A percentile compares a stretch with the other conserved stretches of the same genome.
Evolutionary conservation across 2,113 vertebrate species (phyloP).

Genomic region (Cyprinodon variegatus): DNA sequence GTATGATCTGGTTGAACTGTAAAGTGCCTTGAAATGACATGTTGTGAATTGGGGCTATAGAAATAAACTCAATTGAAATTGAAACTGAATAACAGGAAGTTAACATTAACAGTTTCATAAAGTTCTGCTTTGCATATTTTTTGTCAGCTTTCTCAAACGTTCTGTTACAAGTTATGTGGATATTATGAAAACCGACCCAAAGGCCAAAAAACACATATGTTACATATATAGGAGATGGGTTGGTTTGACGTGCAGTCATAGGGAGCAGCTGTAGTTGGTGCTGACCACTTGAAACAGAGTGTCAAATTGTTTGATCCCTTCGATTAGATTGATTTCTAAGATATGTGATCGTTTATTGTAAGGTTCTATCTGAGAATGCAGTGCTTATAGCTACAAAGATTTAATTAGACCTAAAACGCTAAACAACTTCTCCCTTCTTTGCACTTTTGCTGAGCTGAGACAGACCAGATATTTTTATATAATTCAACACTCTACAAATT

Average conservation of each 20-base stretch:
- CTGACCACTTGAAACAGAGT: neutral
- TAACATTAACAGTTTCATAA: neutral
- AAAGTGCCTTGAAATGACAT: too few species aligned
- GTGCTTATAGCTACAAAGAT: neutral
- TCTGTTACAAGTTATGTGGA: neutral
- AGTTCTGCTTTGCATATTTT: neutral
- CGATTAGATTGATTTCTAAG: neutral
- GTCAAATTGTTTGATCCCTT: neutral
- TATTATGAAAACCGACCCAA: neutral
- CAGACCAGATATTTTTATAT: too few species aligned
- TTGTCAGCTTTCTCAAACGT: neutral
- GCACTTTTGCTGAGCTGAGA: neutral
- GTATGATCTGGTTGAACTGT: too few species aligned
- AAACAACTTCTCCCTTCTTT: neutral
- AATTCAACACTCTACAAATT: too few species aligned
- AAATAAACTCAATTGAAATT: too few species aligned
- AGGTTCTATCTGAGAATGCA: neutral
- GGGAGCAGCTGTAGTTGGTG: neutral
- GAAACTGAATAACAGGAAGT: neutral
- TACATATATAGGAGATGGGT: neutral
- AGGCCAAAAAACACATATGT: neutral
- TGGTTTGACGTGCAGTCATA: neutral
- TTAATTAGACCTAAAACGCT: neutral
- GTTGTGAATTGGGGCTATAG: too few species aligned
- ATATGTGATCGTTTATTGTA: neutral